Conservation (phyloP, 2,888 invertebrate species). For the Euplagia quadripunctaria region DNA sequence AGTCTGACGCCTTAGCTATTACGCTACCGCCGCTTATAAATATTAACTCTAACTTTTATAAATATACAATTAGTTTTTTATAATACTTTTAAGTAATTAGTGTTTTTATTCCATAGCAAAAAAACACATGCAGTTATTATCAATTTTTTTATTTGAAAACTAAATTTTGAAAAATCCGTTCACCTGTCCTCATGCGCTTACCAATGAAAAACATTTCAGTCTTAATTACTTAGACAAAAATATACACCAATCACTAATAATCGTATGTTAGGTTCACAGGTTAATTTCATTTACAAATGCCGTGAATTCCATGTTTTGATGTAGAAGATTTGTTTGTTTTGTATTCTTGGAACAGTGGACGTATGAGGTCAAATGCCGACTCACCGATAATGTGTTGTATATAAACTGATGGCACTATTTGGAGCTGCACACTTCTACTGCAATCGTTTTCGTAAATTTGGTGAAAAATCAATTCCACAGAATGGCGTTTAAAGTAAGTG, state of each 20-base stretch:
- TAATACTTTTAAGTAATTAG: too few relatives aligned
- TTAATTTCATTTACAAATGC: neutral
- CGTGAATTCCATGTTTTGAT: neutral
- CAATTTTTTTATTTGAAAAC: too few relatives aligned
- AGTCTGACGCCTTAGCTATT: too few relatives aligned
- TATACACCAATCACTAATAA: neutral
- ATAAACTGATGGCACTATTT: neutral
- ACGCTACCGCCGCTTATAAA: too few relatives aligned
- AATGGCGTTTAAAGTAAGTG: conserved; percentile 10
- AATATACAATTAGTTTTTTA: too few relatives aligned
- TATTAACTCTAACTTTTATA: too few relatives aligned
- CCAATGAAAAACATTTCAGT: neutral
- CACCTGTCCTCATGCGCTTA: neutral
- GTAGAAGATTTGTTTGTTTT: neutral
- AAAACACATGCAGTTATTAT: too few relatives aligned
- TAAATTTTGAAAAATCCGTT: neutral
- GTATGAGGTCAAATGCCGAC: conserved; percentile 9
- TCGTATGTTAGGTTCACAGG: neutral
- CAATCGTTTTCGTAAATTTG: neutral
- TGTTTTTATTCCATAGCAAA: too few relatives aligned
- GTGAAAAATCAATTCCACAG: neutral
- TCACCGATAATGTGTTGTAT: conserved; percentile 12
- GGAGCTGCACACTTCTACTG: neutral
- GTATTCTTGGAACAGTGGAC: neutral
- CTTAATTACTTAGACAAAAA: neutral